A percentile compares a stretch with the other conserved stretches of the same genome.
phyloP scores from a whole-genome alignment of 2,888 invertebrate genomes.

The Trissoscelio sp. region DNA sequence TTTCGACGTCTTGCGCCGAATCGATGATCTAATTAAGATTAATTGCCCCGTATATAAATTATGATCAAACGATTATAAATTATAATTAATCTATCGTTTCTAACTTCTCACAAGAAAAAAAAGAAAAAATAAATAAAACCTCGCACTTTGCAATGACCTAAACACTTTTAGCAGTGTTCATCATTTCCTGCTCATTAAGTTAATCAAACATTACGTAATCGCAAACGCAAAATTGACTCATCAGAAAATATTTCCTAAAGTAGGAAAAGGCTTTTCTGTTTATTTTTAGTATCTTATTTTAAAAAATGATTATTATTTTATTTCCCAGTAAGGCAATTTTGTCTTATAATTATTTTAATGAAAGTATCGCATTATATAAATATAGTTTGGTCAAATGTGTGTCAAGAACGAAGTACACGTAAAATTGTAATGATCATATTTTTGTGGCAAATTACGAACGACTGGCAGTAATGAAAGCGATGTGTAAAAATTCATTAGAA shows the following conservation, averaged over 20 bases:
- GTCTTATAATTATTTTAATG: not conserved
- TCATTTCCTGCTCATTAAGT: not conserved
- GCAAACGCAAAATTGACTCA: not conserved
- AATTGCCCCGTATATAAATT: conserved; percentile 2
- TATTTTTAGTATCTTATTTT: too few relatives aligned
- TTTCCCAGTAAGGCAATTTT: too few relatives aligned
- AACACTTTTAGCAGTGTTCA: conserved; percentile 1
- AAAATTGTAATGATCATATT: conserved; percentile 18
- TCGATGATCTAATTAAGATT: conserved; percentile 33
- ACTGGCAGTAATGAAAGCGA: conserved; percentile 9
- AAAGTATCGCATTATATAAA: conserved; percentile 5
- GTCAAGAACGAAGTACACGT: conserved; percentile 32
- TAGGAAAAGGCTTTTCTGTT: not conserved
- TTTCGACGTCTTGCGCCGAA: conserved; percentile 10
- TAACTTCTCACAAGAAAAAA: too few relatives aligned
- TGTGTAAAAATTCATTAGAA: conserved; percentile 19
- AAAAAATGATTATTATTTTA: too few relatives aligned
- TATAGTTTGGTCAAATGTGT: conserved; percentile 18
- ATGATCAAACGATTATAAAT: conserved; percentile 14
- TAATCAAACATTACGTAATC: conserved; percentile 21
- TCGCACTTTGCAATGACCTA: conserved; percentile 33
- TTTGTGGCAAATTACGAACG: not conserved
- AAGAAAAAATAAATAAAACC: too few relatives aligned
- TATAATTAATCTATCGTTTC: not conserved
- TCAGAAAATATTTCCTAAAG: not conserved